Conservation (phyloP, 1,140 invertebrate species). For the Cheumatopsyche charites region DNA sequence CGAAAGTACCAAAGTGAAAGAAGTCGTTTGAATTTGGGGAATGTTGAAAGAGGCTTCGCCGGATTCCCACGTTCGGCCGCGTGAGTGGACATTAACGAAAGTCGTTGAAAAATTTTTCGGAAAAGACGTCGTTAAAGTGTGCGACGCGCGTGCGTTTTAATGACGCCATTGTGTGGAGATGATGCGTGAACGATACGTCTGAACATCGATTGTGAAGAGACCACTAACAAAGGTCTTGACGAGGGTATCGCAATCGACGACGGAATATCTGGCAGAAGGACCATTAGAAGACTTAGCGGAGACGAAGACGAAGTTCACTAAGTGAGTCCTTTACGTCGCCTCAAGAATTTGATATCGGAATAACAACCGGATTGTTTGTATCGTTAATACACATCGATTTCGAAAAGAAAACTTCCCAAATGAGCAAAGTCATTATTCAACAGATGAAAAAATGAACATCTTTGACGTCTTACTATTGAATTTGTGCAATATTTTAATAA, state of each 20-base stretch:
- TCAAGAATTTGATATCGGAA: too few relatives aligned
- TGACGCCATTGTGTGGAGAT: slow-evolving; percentile 35
- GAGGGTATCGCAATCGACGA: slow-evolving; percentile 30
- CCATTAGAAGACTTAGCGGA: slow-evolving; percentile 18
- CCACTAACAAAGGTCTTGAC: slow-evolving; percentile 29
- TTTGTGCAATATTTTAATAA: too few relatives aligned
- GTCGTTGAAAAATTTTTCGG: slow-evolving; percentile 11
- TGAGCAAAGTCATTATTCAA: too few relatives aligned
- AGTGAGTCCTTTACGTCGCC: too few relatives aligned
- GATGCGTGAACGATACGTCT: slow-evolving; percentile 45
- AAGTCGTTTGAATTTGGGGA: background rate
- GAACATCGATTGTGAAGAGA: slow-evolving; percentile 37
- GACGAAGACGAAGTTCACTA: background rate
- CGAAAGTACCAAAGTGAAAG: background rate
- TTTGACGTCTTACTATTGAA: too few relatives aligned
- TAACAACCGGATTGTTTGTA: too few relatives aligned
- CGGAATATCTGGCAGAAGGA: slow-evolving; percentile 7
- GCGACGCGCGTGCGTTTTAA: slow-evolving; percentile 30
- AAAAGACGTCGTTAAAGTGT: background rate
- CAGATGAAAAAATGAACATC: too few relatives aligned
- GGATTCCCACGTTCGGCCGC: background rate
- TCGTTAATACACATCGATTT: too few relatives aligned
- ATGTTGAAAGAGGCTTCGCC: too few relatives aligned
- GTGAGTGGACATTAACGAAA: slow-evolving; percentile 1
- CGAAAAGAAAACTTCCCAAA: too few relatives aligned